phyloP scores from a whole-genome alignment of 2,888 invertebrate species.

The Arctia plantaginis region DNA sequence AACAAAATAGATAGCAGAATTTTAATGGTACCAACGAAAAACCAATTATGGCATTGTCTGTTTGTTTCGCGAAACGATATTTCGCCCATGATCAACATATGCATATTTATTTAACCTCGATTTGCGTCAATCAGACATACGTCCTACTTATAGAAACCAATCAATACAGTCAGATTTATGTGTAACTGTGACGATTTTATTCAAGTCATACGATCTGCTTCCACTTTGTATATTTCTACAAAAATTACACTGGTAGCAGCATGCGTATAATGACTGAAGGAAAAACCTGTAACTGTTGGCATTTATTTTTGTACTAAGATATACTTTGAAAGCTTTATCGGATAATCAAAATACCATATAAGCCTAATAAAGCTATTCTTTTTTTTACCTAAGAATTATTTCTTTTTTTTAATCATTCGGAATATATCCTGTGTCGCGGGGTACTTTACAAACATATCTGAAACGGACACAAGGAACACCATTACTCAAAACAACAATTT shows the following conservation, averaged over 20 bases:
- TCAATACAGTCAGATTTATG: conserved; percentile 36
- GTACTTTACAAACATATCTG: too few species aligned
- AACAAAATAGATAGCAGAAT: background rate
- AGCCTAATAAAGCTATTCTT: too few species aligned
- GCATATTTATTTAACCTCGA: conserved; percentile 51
- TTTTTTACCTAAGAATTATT: too few species aligned
- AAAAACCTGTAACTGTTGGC: too few species aligned
- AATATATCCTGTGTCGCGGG: too few species aligned
- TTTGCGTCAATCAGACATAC: conserved; percentile 43
- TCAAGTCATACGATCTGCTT: conserved; percentile 22
- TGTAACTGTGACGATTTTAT: conserved; percentile 37
- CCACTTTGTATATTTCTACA: conserved; percentile 2
- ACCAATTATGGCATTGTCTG: conserved; percentile 14
- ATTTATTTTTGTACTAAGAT: too few species aligned
- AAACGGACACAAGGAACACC: too few species aligned
- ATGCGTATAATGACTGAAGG: too few species aligned
- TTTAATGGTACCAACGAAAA: background rate
- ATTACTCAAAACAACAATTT: too few species aligned
- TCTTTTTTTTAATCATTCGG: too few species aligned
- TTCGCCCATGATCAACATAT: conserved; percentile 32
- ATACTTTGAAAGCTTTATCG: too few species aligned
- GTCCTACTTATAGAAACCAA: conserved; percentile 35
- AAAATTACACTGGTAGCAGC: background rate
- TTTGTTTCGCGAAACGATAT: conserved; percentile 28
- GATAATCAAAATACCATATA: too few species aligned